Base-by-base conservation (phyloP, 1,140 invertebrate species). In the Hylaeus anthracinus region DNA sequence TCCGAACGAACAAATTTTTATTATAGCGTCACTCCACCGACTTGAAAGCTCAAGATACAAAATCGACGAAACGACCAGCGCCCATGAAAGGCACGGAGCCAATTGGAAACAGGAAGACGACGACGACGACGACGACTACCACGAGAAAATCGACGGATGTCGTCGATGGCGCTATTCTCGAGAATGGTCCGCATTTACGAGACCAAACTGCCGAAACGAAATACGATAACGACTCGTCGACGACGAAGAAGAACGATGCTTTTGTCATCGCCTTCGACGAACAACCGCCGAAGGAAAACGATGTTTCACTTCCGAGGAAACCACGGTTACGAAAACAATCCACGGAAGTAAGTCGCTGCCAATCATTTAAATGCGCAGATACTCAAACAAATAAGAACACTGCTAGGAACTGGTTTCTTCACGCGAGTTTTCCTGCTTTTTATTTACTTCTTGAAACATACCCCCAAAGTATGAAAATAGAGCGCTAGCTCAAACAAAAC, bases 181-280 rank as follows among this genome's bases (percentile, higher is more conserved):
- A 81, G 56, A 86, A 83, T 56, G 74, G 64, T 71, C 61, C 72
- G 78, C 74, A 79, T 79, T 70, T 69, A 58, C 61, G 39, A 55
- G 81, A 82, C 37, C 81, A 72, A 58, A 73, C 69, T 65, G 56
- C 48, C 69, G 81, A 82, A 72, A 79, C 80, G 66, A 82, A 81
- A 83, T 69, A 83, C 58, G 81, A 72, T 51, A 80, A 82, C 55
- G 75, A 72, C 10, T 73, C 79, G 53, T 14, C 60, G 1, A 60
- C 79, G 14, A 39, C 75, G 63, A 90, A 82, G 66, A 87, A 81
- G 55, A 72, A 72, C 71, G 73, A 87, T 26, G 82, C 79, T 56
- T 87, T 89, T 51, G 71, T 82, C n/a, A 70, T 85, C 66, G 88
- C 90, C 53, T 78, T 85, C 43, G 82, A 89, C 45, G 86, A 88